Evolutionary conservation across 2,888 invertebrate species (phyloP).

Genomic region (Automeris io): DNA sequence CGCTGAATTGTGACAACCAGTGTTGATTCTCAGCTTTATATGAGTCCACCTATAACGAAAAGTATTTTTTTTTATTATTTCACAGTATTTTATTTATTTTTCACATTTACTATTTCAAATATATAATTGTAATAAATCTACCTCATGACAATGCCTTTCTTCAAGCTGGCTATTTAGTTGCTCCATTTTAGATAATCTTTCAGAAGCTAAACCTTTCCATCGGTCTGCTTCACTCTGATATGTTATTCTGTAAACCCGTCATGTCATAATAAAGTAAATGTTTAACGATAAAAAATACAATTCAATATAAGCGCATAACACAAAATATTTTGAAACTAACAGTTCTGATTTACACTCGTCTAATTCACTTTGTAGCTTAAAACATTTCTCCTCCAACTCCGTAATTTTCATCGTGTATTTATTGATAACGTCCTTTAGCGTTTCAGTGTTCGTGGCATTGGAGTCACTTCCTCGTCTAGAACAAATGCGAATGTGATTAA

Average conservation of each 20-base stretch:
- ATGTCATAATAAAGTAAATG: not conserved
- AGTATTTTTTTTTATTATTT: not conserved
- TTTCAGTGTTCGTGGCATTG: constrained; percentile 32
- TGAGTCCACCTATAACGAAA: constrained; percentile 61
- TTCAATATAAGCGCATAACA: too few species aligned
- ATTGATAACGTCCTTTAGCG: constrained; percentile 38
- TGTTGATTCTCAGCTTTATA: constrained; percentile 81
- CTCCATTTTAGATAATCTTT: constrained; percentile 81
- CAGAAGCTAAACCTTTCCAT: constrained; percentile 82
- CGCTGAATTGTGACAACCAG: constrained; percentile 76
- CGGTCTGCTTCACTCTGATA: constrained; percentile 64
- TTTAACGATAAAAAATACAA: too few species aligned
- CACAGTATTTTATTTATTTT: too few species aligned
- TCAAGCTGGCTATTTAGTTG: constrained; percentile 76
- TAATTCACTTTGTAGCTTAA: constrained; percentile 58
- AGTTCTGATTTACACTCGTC: constrained; percentile 62
- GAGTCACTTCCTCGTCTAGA: constrained; percentile 46
- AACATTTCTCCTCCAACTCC: constrained; percentile 58
- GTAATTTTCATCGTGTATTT: constrained; percentile 63
- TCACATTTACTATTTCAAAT: not conserved
- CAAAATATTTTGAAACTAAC: constrained; percentile 47
- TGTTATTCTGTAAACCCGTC: constrained; percentile 34
- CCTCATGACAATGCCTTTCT: constrained; percentile 79
- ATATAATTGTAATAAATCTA: constrained; percentile 13
- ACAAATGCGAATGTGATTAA: constrained; percentile 28